phyloP scores from a whole-genome alignment of 2,888 invertebrate species.

The Callinectes sapidus region DNA sequence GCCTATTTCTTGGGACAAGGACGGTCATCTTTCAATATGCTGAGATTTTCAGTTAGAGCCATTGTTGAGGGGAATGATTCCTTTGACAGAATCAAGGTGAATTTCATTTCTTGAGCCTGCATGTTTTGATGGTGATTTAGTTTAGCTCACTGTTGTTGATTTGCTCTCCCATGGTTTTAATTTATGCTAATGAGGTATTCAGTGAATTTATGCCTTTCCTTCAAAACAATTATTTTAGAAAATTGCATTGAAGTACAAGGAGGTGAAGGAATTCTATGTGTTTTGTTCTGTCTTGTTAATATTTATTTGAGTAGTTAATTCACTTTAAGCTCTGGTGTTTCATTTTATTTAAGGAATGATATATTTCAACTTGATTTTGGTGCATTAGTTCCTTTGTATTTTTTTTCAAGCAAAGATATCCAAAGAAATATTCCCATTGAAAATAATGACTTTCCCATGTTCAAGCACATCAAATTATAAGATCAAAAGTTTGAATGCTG shows the following conservation, averaged over 20 bases:
- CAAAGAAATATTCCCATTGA: background rate
- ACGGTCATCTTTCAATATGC: conserved; percentile 59
- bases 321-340: background rate
- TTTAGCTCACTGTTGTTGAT: background rate
- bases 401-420: background rate
- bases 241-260: background rate
- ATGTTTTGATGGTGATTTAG: conserved; percentile 16
- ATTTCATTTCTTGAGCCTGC: conserved; percentile 3
- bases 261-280: background rate
- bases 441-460: background rate
- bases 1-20: conserved; percentile 60
- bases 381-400: background rate
- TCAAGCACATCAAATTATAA: background rate
- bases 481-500: too few relatives aligned
- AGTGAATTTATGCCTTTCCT: background rate
- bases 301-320: background rate
- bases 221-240: background rate
- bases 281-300: background rate
- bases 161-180: background rate
- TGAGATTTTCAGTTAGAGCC: conserved; percentile 61
- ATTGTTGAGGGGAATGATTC: conserved; percentile 61
- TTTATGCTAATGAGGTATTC: background rate
- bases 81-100: conserved; percentile 61
- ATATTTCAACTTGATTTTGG: background rate
- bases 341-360: background rate